Evolutionary conservation across 2,888 invertebrate species (phyloP).

Genomic region (Sarcophaga carnaria): DNA sequence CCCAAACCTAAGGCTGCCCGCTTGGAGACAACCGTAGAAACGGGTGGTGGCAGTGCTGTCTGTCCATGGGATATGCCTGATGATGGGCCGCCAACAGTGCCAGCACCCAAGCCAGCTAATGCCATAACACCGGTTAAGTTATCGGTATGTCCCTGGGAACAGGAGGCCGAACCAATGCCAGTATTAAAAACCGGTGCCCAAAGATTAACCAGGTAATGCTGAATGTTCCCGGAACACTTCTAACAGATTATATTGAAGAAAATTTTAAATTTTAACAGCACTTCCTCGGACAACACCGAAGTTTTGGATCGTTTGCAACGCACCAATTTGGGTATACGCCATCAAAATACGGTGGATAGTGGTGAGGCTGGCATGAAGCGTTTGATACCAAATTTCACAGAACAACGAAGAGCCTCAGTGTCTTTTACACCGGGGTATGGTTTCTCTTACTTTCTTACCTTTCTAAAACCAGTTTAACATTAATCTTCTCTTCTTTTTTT

Average conservation of each 20-base stretch:
- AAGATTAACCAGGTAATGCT: slow-evolving; percentile 76
- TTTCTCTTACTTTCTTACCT: neutral
- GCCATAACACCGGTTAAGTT: slow-evolving; percentile 73
- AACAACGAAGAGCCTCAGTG: slow-evolving; percentile 81
- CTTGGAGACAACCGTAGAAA: slow-evolving; percentile 78
- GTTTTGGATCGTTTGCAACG: slow-evolving; percentile 85
- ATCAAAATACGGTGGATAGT: slow-evolving; percentile 87
- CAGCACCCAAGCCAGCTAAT: slow-evolving; percentile 58
- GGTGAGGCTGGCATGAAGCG: slow-evolving; percentile 83
- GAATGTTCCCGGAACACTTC: too few relatives aligned
- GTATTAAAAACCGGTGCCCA: slow-evolving; percentile 70
- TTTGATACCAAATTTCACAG: slow-evolving; percentile 77
- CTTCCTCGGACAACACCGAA: slow-evolving; percentile 86
- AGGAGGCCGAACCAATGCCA: slow-evolving; percentile 69
- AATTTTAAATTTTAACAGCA: slow-evolving; percentile 70
- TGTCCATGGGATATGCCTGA: slow-evolving; percentile 80
- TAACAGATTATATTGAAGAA: neutral
- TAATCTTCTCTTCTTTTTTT: neutral
- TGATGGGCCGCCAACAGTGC: slow-evolving; percentile 58
- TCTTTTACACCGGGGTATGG: slow-evolving; percentile 80
- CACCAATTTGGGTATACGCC: slow-evolving; percentile 84
- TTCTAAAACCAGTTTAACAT: neutral
- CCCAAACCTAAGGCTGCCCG: slow-evolving; percentile 75
- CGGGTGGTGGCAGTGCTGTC: slow-evolving; percentile 75
- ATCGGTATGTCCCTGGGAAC: slow-evolving; percentile 80